Evolutionary conservation across 2,113 vertebrate genomes (phyloP).

Genomic region (Chloebia gouldiae): DNA sequence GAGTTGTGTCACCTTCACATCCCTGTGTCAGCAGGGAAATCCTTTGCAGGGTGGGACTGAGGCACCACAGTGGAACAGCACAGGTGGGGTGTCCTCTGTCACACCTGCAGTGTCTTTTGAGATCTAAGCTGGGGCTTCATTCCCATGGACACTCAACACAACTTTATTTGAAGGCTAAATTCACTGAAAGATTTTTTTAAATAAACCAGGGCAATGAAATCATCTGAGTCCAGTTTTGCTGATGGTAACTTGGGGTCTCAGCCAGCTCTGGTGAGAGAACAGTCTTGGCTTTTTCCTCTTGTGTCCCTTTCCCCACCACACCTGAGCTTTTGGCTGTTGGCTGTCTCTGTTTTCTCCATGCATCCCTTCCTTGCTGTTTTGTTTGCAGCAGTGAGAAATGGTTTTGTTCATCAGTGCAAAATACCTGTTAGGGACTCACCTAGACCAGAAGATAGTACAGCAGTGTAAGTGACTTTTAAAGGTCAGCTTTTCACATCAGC

Average conservation of each 20-base stretch:
- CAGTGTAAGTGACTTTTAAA: background rate
- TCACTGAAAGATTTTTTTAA: background rate
- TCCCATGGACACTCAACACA: background rate
- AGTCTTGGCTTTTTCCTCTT: background rate
- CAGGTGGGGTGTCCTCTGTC: background rate
- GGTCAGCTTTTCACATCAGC: background rate
- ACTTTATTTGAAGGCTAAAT: background rate
- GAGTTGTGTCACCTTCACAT: background rate
- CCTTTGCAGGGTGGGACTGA: background rate
- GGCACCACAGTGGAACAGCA: background rate
- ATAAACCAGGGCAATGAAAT: background rate
- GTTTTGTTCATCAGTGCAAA: background rate
- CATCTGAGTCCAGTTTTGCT: background rate
- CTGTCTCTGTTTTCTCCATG: background rate
- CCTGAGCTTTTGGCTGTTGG: background rate
- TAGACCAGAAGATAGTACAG: background rate
- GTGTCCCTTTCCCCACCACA: background rate
- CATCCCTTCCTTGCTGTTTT: background rate
- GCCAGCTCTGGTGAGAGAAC: background rate
- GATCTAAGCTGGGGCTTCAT: background rate
- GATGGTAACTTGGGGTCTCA: background rate
- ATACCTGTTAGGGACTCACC: background rate
- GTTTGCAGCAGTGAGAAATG: background rate
- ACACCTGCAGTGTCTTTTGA: background rate
- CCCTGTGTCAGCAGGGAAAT: background rate